Conservation (phyloP, 2,888 invertebrate genomes). For the Idaea biselata region DNA sequence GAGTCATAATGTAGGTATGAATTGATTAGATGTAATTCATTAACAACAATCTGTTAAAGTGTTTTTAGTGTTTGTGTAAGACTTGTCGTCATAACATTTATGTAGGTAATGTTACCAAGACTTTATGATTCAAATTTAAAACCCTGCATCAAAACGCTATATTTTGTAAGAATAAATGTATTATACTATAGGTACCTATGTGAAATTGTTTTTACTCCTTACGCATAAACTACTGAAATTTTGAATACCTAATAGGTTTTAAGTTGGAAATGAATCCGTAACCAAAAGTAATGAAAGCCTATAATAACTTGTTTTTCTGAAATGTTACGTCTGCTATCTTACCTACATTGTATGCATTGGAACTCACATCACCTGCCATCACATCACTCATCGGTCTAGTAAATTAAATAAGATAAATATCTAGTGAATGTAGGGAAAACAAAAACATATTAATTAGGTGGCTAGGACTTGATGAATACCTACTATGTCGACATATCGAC, state of each 20-base stretch:
- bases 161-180: too few relatives aligned
- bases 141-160: too few relatives aligned
- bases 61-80: conserved; percentile 9
- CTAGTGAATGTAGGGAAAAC: neutral
- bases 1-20: conserved; percentile 45
- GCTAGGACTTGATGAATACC: too few relatives aligned
- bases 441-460: neutral
- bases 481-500: too few relatives aligned
- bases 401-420: neutral
- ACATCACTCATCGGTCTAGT: neutral
- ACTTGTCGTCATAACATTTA: neutral
- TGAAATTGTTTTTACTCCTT: too few relatives aligned
- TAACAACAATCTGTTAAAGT: conserved; percentile 26
- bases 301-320: neutral
- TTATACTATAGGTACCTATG: too few relatives aligned
- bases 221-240: too few relatives aligned
- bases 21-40: conserved; percentile 36
- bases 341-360: neutral
- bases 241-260: too few relatives aligned
- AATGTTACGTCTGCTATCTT: neutral
- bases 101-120: too few relatives aligned
- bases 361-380: conserved; percentile 9
- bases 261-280: too few relatives aligned
- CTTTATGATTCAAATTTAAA: too few relatives aligned
- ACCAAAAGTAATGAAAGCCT: neutral